Percentiles rank a stretch among this genome's conserved stretches.
Evolutionary conservation across 2,113 vertebrate species (phyloP).

Genomic region (Cephalopterus ornatus): DNA sequence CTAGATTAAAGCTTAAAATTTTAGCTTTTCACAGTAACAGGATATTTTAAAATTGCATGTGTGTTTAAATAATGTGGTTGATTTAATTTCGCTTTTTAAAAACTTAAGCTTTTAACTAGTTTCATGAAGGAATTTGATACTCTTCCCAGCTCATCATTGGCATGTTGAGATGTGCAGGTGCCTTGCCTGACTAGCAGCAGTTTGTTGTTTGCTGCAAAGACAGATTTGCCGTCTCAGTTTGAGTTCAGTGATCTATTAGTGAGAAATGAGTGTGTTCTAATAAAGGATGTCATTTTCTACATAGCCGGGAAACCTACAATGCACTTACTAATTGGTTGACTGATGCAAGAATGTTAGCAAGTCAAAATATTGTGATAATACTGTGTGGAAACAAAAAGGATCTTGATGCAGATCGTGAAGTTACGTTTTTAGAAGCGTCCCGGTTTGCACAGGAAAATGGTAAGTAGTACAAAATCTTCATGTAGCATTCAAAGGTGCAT

Average conservation of each 20-base stretch:
- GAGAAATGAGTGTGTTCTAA: slow-evolving; percentile 12
- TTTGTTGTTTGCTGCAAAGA: neutral
- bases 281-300: slow-evolving; percentile 34
- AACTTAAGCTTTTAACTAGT: neutral
- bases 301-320: slow-evolving; percentile 82
- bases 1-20: neutral
- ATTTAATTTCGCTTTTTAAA: neutral
- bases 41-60: neutral
- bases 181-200: neutral
- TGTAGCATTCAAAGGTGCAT: neutral
- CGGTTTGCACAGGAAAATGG: slow-evolving; percentile 83
- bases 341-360: slow-evolving; percentile 81
- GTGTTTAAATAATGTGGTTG: neutral
- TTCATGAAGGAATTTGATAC: neutral
- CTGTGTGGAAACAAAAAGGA: slow-evolving; percentile 83
- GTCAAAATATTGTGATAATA: slow-evolving; percentile 81
- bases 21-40: neutral
- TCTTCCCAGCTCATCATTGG: neutral
- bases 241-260: neutral
- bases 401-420: slow-evolving; percentile 79
- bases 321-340: slow-evolving; percentile 83
- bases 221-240: neutral
- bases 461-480: slow-evolving; percentile 24
- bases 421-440: slow-evolving; percentile 81
- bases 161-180: neutral